Base-by-base conservation (phyloP, 1,140 invertebrate species). In the Apocrypta bakeri region DNA sequence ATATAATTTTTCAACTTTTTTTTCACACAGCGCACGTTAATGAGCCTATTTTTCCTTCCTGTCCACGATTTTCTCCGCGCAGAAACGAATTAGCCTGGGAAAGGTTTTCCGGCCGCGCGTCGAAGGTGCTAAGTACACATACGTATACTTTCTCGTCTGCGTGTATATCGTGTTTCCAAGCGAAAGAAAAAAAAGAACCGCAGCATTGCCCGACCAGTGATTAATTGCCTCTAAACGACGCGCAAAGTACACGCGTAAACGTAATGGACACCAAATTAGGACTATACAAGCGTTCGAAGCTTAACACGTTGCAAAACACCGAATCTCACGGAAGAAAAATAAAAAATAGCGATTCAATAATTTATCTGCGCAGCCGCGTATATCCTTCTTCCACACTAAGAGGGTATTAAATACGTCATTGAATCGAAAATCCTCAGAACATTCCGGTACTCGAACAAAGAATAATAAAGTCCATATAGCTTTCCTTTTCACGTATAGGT, bases 171-270 rank as follows among this genome's bases (percentile, higher is more conserved):
- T 25, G 37, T 68, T 37, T 11, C 66, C 1, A 1, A 21, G 12
- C 21, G 25, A 69, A 48, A 79, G 42, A 48, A 48, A 48, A 48
- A 56, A 56, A 56, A 56, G 6, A 71, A 48, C 25, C 17, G 12
- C 29, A 56, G 48, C 64, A n/a, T 69, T 40, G 9, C 56, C 31
- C 69, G 17, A 1, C 40, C 2, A n/a, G 56, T 3, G 56, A 21
- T 79, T 79, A 79, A 79, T 69, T 17, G 56, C 27, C 27, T 42
- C 31, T 71, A 25, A 79, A 71, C 27, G 37, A 37, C n/a, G n/a
- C 9, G 78, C n/a, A 61, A 71, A 71, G 31, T 37, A 33, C 56
- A 72, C 17, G 21, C 21, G 21, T 56, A 21, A n/a, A n/a, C 21
- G 29, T 72, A 72, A 79, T 72, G 21, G 42, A 79, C 21, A 56